Evolutionary conservation across 2,113 vertebrate genomes (phyloP).

Genomic region (Rissa tridactyla): DNA sequence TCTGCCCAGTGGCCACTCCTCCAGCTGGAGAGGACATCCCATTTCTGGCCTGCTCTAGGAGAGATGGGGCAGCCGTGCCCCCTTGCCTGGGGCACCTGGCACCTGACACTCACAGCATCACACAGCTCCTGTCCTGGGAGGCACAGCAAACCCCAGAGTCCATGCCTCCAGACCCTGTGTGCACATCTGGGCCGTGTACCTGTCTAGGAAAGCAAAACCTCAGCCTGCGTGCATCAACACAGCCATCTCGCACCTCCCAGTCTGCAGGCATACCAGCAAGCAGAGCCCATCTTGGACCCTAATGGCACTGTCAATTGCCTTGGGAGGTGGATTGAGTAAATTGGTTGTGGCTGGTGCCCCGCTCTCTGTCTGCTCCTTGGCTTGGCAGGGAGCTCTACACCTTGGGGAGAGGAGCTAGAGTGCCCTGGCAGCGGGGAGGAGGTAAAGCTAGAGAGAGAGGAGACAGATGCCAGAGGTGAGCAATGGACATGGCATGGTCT

Average conservation of each 20-base stretch:
- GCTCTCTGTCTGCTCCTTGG: neutral
- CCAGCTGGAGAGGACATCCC: neutral
- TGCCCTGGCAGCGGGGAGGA: neutral
- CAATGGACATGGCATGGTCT: neutral
- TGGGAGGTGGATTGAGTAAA: neutral
- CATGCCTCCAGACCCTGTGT: neutral
- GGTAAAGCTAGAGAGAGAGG: neutral
- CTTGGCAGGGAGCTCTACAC: neutral
- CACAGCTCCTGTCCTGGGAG: neutral
- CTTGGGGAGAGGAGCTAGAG: neutral
- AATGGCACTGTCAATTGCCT: accelerated
- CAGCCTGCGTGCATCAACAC: neutral
- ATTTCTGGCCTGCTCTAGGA: neutral
- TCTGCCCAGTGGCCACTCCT: neutral
- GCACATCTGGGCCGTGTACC: accelerated
- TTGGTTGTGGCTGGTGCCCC: neutral
- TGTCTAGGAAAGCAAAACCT: neutral
- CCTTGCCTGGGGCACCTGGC: neutral
- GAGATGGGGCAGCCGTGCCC: accelerated
- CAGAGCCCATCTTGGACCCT: neutral
- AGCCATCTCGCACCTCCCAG: neutral
- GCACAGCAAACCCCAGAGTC: neutral
- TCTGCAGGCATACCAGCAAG: neutral
- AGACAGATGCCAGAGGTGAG: neutral
- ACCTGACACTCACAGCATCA: neutral